phyloP scores from a whole-genome alignment of 2,113 vertebrate genomes.

The Willisornis vidua region DNA sequence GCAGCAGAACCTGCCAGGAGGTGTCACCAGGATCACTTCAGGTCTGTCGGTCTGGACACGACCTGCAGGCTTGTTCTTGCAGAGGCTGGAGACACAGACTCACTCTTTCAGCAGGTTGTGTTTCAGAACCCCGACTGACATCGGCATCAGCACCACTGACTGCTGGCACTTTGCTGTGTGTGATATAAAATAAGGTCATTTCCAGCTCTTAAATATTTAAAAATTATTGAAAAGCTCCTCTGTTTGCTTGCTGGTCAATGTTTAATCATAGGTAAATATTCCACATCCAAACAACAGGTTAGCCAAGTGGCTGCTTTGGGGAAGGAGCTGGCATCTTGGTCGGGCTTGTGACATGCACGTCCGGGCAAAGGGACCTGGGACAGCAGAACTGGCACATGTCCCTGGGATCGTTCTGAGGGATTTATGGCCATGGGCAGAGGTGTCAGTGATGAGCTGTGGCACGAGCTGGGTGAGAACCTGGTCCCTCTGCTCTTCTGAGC shows the following conservation, averaged over 20 bases:
- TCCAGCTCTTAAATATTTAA: constrained; percentile 52
- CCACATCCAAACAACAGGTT: constrained; percentile 28
- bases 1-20: neutral
- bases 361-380: fast-evolving
- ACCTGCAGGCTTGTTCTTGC: neutral
- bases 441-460: neutral
- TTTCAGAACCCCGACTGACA: constrained; percentile 24
- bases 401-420: fast-evolving
- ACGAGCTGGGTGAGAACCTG: neutral
- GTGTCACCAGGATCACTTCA: neutral
- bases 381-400: fast-evolving
- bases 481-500: neutral
- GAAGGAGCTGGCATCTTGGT: neutral
- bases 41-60: neutral
- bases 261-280: constrained; percentile 60
- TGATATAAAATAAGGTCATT: constrained; percentile 38
- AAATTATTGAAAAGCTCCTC: constrained; percentile 48
- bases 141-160: constrained; percentile 25
- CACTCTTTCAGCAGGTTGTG: neutral
- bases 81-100: neutral
- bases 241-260: constrained; percentile 51
- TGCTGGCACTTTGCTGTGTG: constrained; percentile 18
- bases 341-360: fast-evolving
- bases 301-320: neutral
- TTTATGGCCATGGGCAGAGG: neutral